Base-by-base conservation (phyloP, 2,888 invertebrate species). In the Andrena marginata region DNA sequence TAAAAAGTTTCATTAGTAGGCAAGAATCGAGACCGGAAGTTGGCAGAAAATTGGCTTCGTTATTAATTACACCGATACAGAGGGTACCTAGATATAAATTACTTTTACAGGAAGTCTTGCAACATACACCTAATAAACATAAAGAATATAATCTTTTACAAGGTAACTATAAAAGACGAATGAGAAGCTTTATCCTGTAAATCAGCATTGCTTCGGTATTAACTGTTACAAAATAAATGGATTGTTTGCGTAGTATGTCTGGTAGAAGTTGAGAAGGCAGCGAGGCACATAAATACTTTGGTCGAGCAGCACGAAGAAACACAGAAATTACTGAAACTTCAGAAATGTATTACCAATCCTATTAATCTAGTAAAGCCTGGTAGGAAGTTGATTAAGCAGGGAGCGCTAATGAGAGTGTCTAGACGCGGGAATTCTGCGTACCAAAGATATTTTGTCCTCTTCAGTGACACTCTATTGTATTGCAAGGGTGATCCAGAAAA, bases 61-160 rank as follows among this genome's bases (percentile, higher is more conserved):
- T 97, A 56, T 94, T 97, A 85, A 97, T 97, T 85, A 96, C 96
- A 2, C 97, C 97, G 16, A 97, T 97, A 87, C 97, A 97, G 92
- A 94, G 97, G 89, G 95, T 97, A 69, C 97, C 97, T 0, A 95
- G 97, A 67, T 97, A 97, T 92, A 96, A 96, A 89, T 94, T 97
- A 60, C 94, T 97, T 16, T 93, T 97, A 68, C 96, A 96, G 90
- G 96, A 97, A 92, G 95, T 97, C 8, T 89, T 97, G 35, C 94
- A 95, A 33, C 95, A 96, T 85, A 96, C 96, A 0, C 94, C 95
- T 59, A 93, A 94, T 20, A 94, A 95, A 13, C 96, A 96, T 90
- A 93, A 94, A 56, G 96, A 96, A 89, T 96, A 95, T 89, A 93
- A 93, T 80, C 90, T 94, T 16, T 91, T 96, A 0, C 95, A 95